Percentiles rank a stretch among this genome's conserved stretches.
These are phyloP conservation scores for Montipora foliosa DNA, from an alignment of 64 coral and sea anemone genomes.

Conservation along the genomic window DNA sequence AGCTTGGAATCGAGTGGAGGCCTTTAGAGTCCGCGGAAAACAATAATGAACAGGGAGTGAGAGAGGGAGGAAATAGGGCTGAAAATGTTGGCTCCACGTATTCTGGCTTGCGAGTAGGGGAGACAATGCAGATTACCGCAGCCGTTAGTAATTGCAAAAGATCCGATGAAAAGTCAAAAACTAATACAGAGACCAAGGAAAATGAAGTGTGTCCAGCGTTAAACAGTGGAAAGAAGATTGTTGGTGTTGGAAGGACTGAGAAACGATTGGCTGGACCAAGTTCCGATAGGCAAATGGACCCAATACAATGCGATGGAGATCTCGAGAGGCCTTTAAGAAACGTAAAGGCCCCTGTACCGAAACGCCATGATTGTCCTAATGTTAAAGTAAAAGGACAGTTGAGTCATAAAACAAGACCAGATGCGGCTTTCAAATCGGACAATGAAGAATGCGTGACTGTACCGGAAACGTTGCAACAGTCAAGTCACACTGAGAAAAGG, in stretches of 20 bases:
- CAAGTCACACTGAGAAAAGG: neutral
- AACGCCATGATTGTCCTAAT: neutral
- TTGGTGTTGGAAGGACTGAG: neutral
- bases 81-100: neutral
- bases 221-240: neutral
- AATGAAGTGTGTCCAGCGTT: neutral
- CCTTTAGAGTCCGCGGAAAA: constrained; percentile 21
- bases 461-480: neutral
- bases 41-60: too few species aligned
- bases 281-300: neutral
- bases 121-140: neutral
- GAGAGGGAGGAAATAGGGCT: neutral
- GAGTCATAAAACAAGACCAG: neutral
- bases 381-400: neutral
- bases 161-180: neutral
- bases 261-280: constrained; percentile 4
- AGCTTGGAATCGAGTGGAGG: constrained; percentile 92
- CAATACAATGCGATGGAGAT: neutral
- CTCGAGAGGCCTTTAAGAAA: neutral
- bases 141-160: neutral
- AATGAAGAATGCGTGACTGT: neutral
- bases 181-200: neutral
- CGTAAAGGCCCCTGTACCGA: neutral
- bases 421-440: neutral
- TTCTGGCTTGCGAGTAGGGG: neutral